phyloP scores from a whole-genome alignment of 1,140 invertebrate species.

The Bemisia tabaci region DNA sequence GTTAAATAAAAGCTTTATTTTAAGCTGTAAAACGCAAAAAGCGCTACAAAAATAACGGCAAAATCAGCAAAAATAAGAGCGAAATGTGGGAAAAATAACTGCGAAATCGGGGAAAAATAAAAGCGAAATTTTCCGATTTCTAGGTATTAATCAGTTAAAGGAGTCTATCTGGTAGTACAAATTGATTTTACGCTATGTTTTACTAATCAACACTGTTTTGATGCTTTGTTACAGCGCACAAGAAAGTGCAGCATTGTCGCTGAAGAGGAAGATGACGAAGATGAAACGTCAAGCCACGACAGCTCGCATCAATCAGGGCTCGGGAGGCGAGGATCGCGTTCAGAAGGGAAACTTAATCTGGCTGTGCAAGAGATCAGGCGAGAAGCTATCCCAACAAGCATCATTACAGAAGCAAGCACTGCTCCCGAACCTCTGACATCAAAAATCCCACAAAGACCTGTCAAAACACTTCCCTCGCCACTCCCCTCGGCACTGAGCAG shows the following conservation, averaged over 20 bases:
- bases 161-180: too few relatives aligned
- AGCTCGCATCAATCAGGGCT: conserved; percentile 18
- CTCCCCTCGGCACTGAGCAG: conserved; percentile 8
- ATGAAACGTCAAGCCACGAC: conserved; percentile 32
- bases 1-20: too few relatives aligned
- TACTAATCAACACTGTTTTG: too few relatives aligned
- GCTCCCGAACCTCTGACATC: conserved; percentile 33
- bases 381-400: conserved; percentile 28
- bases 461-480: conserved; percentile 7
- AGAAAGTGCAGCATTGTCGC: conserved; percentile 79
- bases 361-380: conserved; percentile 21
- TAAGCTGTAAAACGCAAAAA: too few relatives aligned
- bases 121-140: too few relatives aligned
- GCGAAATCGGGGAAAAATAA: too few relatives aligned
- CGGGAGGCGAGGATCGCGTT: conserved; percentile 26
- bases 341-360: conserved; percentile 25
- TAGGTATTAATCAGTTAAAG: too few relatives aligned
- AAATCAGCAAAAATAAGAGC: too few relatives aligned
- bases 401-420: conserved; percentile 29
- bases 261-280: conserved; percentile 68
- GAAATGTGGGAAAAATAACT: too few relatives aligned
- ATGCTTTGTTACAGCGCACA: conserved; percentile 35
- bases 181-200: too few relatives aligned
- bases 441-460: conserved; percentile 6
- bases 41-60: too few relatives aligned